phyloP scores from a whole-genome alignment of 2,888 invertebrate genomes.

The Sisyra terminalis region DNA sequence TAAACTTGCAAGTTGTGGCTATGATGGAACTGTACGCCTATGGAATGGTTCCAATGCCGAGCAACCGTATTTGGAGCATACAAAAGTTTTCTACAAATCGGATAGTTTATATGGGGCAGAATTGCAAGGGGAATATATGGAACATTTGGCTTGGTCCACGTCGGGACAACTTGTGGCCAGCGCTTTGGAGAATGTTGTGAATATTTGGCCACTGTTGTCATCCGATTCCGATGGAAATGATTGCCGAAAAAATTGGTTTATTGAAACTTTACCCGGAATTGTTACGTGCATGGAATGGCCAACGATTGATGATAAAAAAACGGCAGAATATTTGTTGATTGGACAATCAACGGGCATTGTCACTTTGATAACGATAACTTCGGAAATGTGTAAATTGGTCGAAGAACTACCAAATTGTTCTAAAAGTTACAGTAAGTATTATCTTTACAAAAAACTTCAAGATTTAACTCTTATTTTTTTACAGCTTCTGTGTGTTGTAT shows the following conservation, averaged over 20 bases:
- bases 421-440: slow-evolving; percentile 17
- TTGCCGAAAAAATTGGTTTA: slow-evolving; percentile 23
- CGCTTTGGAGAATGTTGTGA: slow-evolving; percentile 36
- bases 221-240: slow-evolving; percentile 16
- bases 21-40: slow-evolving; percentile 41
- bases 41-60: slow-evolving; percentile 31
- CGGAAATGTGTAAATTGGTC: slow-evolving; percentile 17
- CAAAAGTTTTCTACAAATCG: slow-evolving; percentile 34
- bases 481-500: slow-evolving; percentile 33
- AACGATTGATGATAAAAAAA: slow-evolving; percentile 15
- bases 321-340: slow-evolving; percentile 28
- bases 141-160: slow-evolving; percentile 33
- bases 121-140: slow-evolving; percentile 29
- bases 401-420: slow-evolving; percentile 24
- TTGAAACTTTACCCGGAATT: slow-evolving; percentile 28
- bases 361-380: slow-evolving; percentile 21
- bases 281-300: slow-evolving; percentile 35
- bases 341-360: slow-evolving; percentile 35
- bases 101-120: slow-evolving; percentile 31
- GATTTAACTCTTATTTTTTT: slow-evolving; percentile 14
- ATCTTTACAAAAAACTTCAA: not conserved
- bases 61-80: slow-evolving; percentile 28
- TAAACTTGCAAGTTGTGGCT: slow-evolving; percentile 37
- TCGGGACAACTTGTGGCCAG: slow-evolving; percentile 36
- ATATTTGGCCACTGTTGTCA: slow-evolving; percentile 36